These are phyloP conservation scores for Turdus rufiventris DNA, from an alignment of 2,113 vertebrate species.

Conservation along the genomic window DNA sequence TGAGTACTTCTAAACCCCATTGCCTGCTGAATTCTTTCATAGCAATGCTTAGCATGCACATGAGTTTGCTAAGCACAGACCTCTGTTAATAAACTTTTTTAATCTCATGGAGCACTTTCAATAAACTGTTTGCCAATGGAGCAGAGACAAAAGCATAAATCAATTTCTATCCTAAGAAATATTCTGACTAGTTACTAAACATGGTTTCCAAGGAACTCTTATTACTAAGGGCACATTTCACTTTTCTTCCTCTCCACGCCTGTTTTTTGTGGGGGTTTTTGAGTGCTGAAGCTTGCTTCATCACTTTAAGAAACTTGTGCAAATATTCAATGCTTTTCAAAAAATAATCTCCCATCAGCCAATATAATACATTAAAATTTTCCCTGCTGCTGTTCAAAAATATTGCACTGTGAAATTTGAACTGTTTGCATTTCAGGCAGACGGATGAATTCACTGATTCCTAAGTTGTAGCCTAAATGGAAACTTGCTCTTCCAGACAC, in stretches of 20 bases:
- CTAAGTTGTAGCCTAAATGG: neutral
- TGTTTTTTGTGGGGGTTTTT: neutral
- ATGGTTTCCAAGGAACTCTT: neutral
- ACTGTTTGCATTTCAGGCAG: slow-evolving; percentile 23
- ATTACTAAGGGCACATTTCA: neutral
- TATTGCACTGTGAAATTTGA: slow-evolving; percentile 36
- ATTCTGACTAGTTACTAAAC: neutral
- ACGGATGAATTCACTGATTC: slow-evolving; percentile 35
- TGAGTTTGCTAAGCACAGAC: neutral
- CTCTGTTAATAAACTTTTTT: neutral
- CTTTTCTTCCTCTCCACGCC: neutral
- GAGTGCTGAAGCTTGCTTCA: neutral
- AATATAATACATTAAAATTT: slow-evolving; percentile 26
- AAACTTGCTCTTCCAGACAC: slow-evolving; percentile 35
- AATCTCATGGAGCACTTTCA: neutral
- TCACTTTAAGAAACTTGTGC: neutral
- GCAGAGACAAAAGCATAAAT: neutral
- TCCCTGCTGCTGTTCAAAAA: slow-evolving; percentile 15
- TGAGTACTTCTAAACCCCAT: neutral
- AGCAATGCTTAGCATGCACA: neutral
- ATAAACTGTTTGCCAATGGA: neutral
- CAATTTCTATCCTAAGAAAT: neutral
- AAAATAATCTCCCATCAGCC: slow-evolving; percentile 11
- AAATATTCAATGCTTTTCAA: slow-evolving; percentile 23
- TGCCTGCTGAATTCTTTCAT: neutral